phyloP scores from a whole-genome alignment of 2,888 invertebrate species.

The Thereva nobilitata region DNA sequence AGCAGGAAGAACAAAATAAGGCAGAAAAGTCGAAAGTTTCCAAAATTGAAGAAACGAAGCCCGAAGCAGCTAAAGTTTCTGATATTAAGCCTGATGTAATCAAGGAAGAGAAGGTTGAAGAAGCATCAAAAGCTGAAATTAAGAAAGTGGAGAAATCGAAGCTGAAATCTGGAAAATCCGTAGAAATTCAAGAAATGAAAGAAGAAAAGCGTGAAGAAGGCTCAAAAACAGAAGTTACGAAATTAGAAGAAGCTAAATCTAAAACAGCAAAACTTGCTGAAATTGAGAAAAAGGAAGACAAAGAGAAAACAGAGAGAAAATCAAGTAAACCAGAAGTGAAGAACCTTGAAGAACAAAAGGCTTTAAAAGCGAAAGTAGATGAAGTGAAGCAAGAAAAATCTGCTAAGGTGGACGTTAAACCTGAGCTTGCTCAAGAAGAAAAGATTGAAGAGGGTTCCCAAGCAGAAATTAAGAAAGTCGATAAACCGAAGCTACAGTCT shows the following conservation, averaged over 20 bases:
- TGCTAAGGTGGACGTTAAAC: neutral
- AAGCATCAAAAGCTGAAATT: neutral
- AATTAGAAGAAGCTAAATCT: neutral
- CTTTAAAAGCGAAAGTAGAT: conserved; percentile 22
- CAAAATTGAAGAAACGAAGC: conserved; percentile 35
- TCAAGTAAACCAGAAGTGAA: neutral
- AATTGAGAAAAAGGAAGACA: conserved; percentile 3
- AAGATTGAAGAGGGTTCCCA: neutral
- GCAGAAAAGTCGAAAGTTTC: neutral
- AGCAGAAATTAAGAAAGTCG: neutral
- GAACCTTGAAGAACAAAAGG: conserved; percentile 2
- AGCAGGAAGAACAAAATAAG: conserved; percentile 47
- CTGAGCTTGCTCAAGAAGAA: neutral
- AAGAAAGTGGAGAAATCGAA: conserved; percentile 25
- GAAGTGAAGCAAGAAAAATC: conserved; percentile 25
- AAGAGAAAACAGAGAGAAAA: conserved; percentile 37
- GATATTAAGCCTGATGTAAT: neutral
- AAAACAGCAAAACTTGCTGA: neutral
- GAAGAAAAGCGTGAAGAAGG: conserved; percentile 8
- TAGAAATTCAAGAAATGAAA: conserved; percentile 38
- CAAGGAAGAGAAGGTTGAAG: neutral
- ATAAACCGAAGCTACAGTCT: conserved; percentile 40
- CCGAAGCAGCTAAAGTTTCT: neutral
- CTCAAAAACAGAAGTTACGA: neutral
- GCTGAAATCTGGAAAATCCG: conserved; percentile 42